Conservation (phyloP, 1,140 invertebrate genomes). For the Melanaphis sacchari region DNA sequence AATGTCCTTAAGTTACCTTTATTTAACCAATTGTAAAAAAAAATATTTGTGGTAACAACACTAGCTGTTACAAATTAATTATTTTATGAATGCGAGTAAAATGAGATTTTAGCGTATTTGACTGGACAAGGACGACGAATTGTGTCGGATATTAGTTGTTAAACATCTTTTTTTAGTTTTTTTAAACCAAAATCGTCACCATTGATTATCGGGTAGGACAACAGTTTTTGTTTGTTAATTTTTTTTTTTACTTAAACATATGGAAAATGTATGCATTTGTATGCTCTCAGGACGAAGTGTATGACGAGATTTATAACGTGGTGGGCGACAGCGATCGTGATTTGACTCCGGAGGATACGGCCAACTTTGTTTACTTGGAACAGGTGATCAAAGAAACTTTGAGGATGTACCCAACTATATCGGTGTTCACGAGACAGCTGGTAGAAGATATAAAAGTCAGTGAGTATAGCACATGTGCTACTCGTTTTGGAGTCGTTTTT, state of each 20-base stretch:
- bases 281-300: slow-evolving; percentile 63
- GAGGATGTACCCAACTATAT: slow-evolving; percentile 67
- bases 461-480: slow-evolving; percentile 44
- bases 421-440: slow-evolving; percentile 68
- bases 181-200: not conserved
- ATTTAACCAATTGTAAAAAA: no score
- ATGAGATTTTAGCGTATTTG: no score
- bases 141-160: no score
- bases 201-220: no score
- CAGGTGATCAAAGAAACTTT: slow-evolving; percentile 59
- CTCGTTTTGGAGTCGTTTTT: not conserved
- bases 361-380: slow-evolving; percentile 62
- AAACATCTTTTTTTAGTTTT: not conserved
- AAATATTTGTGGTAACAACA: no score
- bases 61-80: no score
- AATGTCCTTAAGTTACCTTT: no score
- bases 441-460: slow-evolving; percentile 66
- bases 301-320: slow-evolving; percentile 65
- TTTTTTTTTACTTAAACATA: not conserved
- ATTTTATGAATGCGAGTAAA: no score
- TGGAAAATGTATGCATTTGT: not conserved
- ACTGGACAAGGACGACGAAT: no score
- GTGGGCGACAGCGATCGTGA: slow-evolving; percentile 65
- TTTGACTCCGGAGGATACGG: slow-evolving; percentile 67
- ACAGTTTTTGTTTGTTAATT: not conserved